Percentiles rank a stretch among this genome's conserved stretches.
phyloP scores from a whole-genome alignment of 1,140 invertebrate species.

The Polypedilum vanderplanki region DNA sequence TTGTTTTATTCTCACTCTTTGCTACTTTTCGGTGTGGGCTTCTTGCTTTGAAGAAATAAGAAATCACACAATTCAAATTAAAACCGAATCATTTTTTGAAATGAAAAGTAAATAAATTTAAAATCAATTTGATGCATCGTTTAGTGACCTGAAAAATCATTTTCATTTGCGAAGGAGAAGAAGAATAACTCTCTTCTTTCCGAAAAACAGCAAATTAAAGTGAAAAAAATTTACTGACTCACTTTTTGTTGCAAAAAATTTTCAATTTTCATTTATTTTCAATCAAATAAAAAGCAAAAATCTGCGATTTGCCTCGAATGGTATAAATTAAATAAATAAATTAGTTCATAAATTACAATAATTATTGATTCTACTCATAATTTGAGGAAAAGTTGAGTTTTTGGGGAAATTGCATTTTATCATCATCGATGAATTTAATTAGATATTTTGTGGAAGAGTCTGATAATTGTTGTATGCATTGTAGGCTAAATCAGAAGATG shows the following conservation, averaged over 20 bases:
- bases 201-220: neutral
- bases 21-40: neutral
- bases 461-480: constrained; percentile 36
- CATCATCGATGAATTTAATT: neutral
- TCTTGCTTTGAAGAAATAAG: neutral
- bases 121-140: neutral
- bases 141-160: neutral
- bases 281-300: neutral
- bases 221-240: neutral
- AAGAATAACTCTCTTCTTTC: neutral
- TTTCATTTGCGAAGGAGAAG: neutral
- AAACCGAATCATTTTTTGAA: constrained; percentile 17
- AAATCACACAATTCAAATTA: neutral
- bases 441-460: constrained; percentile 39
- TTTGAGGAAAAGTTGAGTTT: neutral
- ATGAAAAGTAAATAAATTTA: constrained; percentile 15
- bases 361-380: neutral
- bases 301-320: neutral
- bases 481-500: constrained; percentile 41
- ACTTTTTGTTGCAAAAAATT: neutral
- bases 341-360: neutral
- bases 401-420: neutral
- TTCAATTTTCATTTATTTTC: constrained; percentile 10
- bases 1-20: neutral
- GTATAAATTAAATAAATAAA: constrained; percentile 10